phyloP scores from a whole-genome alignment of 1,140 invertebrate genomes.

The Platorchestia sp. region DNA sequence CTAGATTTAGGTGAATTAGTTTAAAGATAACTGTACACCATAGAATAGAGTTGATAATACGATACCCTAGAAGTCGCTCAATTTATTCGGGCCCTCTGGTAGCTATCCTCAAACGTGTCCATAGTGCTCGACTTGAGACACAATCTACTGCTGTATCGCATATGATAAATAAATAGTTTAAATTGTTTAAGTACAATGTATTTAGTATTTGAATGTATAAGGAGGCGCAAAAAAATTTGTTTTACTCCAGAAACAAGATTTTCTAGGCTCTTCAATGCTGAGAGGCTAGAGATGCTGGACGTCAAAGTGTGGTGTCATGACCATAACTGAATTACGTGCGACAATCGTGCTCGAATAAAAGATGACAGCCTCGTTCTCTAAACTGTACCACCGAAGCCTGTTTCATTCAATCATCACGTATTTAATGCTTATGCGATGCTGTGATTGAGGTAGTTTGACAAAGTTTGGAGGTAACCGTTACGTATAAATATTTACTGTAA shows the following conservation, averaged over 20 bases:
- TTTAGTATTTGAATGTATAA: neutral
- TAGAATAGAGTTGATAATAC: no score
- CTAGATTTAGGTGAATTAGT: no score
- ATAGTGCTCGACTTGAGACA: no score
- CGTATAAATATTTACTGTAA: neutral
- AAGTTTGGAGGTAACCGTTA: neutral
- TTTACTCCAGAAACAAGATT: neutral
- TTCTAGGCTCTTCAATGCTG: neutral
- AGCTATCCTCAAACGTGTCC: no score
- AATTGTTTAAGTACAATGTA: no score
- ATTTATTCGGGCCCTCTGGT: no score
- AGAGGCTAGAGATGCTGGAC: neutral
- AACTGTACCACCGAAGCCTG: neutral
- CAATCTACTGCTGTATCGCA: no score
- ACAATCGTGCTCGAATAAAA: neutral
- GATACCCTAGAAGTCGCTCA: no score
- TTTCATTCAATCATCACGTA: neutral
- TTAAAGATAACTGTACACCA: no score
- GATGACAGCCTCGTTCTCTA: neutral
- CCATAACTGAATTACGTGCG: no score
- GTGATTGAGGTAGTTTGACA: neutral
- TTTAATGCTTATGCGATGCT: neutral
- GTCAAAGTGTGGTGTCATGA: neutral
- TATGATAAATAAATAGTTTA: no score
- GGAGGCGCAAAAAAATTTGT: neutral